Evolutionary conservation across 2,113 vertebrate species (phyloP).

Genomic region (Cryptoleucopteryx plumbea): DNA sequence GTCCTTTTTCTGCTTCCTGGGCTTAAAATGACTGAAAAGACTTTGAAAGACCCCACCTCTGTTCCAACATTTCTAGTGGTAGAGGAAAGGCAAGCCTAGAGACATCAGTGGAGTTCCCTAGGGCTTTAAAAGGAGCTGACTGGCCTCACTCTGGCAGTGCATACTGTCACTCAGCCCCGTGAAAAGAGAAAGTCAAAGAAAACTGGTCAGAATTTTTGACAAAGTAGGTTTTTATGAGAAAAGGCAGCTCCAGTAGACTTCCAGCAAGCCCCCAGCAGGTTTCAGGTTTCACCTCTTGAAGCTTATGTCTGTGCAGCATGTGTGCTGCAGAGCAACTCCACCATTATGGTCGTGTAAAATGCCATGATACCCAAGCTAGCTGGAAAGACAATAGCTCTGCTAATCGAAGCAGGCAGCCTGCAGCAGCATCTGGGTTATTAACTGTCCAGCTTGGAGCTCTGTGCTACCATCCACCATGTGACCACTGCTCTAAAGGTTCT

Average conservation of each 20-base stretch:
- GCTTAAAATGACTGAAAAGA: neutral
- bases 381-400: neutral
- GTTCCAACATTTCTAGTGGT: accelerated
- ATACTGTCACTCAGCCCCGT: neutral
- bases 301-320: neutral
- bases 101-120: neutral
- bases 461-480: accelerated
- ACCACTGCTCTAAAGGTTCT: neutral
- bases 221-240: neutral
- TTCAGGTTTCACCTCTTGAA: neutral
- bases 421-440: neutral
- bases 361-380: neutral
- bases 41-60: neutral
- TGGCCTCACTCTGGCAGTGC: neutral
- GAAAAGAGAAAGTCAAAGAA: neutral
- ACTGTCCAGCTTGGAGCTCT: neutral
- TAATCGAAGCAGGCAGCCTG: neutral
- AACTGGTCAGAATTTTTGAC: neutral
- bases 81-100: neutral
- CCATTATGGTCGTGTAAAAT: neutral
- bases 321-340: neutral
- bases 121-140: neutral
- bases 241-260: neutral
- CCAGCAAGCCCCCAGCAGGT: neutral
- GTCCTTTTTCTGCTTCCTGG: neutral